Evolutionary conservation across 2,888 invertebrate genomes (phyloP), one percentile per base, ranked within the genome.

Genomic region (Acleris literana): DNA sequence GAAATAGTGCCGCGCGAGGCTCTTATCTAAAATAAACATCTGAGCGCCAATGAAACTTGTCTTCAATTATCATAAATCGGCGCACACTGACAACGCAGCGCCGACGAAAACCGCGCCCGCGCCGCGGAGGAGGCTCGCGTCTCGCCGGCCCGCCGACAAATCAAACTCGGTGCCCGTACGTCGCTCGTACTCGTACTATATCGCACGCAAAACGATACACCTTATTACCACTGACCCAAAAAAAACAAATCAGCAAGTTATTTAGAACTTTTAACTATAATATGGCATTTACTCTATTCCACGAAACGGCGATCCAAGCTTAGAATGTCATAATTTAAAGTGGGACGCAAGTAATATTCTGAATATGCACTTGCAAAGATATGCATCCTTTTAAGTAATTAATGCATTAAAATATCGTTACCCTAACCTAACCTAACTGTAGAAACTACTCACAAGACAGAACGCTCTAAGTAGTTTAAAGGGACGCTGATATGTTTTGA

Each of bases 51-150:
- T 90, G 91, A 90, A 91, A 90, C 92, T 90, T 87, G 92, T 85
- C 90, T 92, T 92, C 90, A 91, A 92, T 92, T 92, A 92, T 90
- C 90, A 91, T 92, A 92, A 92, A 92, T 92, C 91, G 90, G 86
- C 84, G 82, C 76, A 81, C 79, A 83, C 86, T 87, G 91, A 88
- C 90, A 84, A 79, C 82, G 84, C 73, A 56, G 54, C 44, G 59
- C 78, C 84, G 86, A 85, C 81, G 86, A 86, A 84, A 85, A 82
- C 84, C 85, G 85, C 86, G 84, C 87, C 86, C 72, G 79, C 79
- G 75, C 81, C 76, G 65, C 61, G 66, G 56, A 62, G 61, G 56
- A 33, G 56, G 46, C 56, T 6, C 25, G 25, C 25, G 25, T 3
- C 49, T 17, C 57, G 60, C 60, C 33, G 16, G 7, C 25, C 39